Conservation (phyloP, 2,888 invertebrate species). For the Heliconius aoede region DNA sequence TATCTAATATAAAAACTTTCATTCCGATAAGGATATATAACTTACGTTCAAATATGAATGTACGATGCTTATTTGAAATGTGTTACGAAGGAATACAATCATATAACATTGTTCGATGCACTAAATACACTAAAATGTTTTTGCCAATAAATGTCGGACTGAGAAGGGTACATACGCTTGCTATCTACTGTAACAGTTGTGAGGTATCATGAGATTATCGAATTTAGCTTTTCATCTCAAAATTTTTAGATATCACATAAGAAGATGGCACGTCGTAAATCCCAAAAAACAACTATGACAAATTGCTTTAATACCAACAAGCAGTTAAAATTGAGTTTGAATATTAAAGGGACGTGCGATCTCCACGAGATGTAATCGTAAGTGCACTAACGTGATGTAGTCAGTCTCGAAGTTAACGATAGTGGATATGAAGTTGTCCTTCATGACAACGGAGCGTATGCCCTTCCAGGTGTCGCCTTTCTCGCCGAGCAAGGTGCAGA, state of each 20-base stretch:
- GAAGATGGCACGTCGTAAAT: constrained; percentile 40
- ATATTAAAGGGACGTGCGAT: constrained; percentile 48
- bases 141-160: constrained; percentile 78
- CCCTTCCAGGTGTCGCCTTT: constrained; percentile 96
- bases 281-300: neutral
- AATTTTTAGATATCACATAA: constrained; percentile 21
- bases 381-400: constrained; percentile 91
- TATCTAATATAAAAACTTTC: constrained; percentile 51
- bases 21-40: constrained; percentile 47
- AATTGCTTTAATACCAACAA: neutral
- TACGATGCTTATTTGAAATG: constrained; percentile 55
- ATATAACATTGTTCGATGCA: constrained; percentile 55
- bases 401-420: constrained; percentile 98
- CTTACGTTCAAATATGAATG: constrained; percentile 56
- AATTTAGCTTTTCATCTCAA: constrained; percentile 33
- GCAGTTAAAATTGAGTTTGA: too few species aligned
- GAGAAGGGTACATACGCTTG: constrained; percentile 52
- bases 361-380: constrained; percentile 48
- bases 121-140: constrained; percentile 66
- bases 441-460: constrained; percentile 94
- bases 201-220: constrained; percentile 30
- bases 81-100: constrained; percentile 47
- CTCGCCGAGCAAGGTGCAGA: constrained; percentile 96
- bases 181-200: constrained; percentile 51
- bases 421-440: constrained; percentile 97